phyloP scores from a whole-genome alignment of 2,888 invertebrate species.

The Andricus quercusramuli region DNA sequence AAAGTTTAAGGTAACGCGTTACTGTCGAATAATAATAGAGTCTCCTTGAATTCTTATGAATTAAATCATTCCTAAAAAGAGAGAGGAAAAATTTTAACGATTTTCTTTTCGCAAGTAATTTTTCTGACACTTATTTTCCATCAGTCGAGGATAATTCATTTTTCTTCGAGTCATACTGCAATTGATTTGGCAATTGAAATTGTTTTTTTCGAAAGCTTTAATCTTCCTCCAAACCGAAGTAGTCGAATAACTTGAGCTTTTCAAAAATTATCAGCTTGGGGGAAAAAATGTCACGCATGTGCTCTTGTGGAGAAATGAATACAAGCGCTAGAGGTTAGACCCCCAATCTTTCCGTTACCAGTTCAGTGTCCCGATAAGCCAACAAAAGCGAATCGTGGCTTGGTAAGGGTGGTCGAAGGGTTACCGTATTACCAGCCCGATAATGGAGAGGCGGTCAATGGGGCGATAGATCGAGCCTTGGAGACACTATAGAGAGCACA shows the following conservation, averaged over 20 bases:
- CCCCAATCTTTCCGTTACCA: conserved; percentile 52
- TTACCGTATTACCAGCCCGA: conserved; percentile 71
- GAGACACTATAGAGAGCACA: conserved; percentile 60
- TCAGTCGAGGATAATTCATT: no score
- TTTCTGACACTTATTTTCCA: no score
- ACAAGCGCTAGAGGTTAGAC: conserved; percentile 43
- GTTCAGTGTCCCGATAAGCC: conserved; percentile 65
- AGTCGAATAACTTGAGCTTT: background rate
- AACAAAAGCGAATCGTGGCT: conserved; percentile 70
- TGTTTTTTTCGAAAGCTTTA: no score
- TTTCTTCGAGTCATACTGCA: no score
- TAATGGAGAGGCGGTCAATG: conserved; percentile 75
- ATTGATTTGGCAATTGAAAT: no score
- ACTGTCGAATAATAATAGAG: no score
- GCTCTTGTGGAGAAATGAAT: background rate
- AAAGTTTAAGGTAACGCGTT: no score
- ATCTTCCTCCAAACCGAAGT: no score
- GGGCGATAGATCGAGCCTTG: conserved; percentile 69
- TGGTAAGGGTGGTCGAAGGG: conserved; percentile 55
- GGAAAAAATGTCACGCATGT: background rate
- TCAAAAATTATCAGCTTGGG: background rate
- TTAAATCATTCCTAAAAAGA: no score
- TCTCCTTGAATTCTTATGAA: no score
- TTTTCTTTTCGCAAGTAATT: no score
- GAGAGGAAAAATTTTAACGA: no score